A percentile compares a stretch with the other conserved stretches of the same genome.
phyloP scores from a whole-genome alignment of 1,140 invertebrate genomes.

The Homalodisca vitripennis region DNA sequence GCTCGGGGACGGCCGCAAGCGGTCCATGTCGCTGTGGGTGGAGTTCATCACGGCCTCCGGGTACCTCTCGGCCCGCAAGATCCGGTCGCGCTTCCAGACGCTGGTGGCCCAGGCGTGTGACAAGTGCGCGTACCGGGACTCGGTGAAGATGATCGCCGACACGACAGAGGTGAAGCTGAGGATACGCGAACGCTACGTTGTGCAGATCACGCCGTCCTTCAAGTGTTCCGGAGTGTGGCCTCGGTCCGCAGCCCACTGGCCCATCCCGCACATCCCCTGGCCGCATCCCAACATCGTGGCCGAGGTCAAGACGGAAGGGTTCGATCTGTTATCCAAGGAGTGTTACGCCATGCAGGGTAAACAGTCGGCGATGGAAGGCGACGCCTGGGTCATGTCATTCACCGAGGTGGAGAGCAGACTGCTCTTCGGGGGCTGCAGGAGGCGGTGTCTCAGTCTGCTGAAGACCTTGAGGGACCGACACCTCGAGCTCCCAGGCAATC shows the following conservation, averaged over 20 bases:
- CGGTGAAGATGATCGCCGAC: constrained; percentile 90
- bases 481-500: constrained; percentile 89
- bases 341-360: constrained; percentile 84
- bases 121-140: constrained; percentile 85
- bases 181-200: constrained; percentile 82
- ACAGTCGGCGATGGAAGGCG: constrained; percentile 95
- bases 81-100: constrained; percentile 89
- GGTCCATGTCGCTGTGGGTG: constrained; percentile 96
- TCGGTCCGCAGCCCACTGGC: constrained; percentile 93
- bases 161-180: constrained; percentile 85
- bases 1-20: constrained; percentile 88
- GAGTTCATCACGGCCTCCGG: constrained; percentile 96
- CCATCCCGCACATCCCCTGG: constrained; percentile 87
- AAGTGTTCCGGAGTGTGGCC: constrained; percentile 94
- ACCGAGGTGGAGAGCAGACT: constrained; percentile 91
- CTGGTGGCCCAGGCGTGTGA: constrained; percentile 90
- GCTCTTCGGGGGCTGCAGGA: constrained; percentile 82
- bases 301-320: constrained; percentile 96
- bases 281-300: constrained; percentile 92
- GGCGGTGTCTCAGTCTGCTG: constrained; percentile 86
- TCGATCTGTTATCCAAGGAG: constrained; percentile 94
- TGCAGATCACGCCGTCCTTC: constrained; percentile 89
- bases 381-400: constrained; percentile 96
- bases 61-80: constrained; percentile 90
- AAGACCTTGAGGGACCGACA: constrained; percentile 94